phyloP scores from a whole-genome alignment of 1,140 invertebrate genomes.

The Philaenus spumarius region DNA sequence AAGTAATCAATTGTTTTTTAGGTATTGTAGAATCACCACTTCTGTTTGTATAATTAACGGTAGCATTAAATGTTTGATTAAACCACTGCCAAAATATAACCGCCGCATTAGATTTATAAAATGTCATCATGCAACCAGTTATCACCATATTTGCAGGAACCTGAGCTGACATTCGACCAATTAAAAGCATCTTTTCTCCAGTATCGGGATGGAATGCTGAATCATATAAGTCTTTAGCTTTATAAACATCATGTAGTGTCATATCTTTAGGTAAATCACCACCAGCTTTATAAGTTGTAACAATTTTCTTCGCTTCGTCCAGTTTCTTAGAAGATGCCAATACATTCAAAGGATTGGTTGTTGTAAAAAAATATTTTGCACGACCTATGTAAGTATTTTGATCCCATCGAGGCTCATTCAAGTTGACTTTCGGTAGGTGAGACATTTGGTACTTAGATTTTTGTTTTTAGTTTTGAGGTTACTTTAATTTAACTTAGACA shows the following conservation, averaged over 20 bases:
- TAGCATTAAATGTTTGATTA: constrained; percentile 99
- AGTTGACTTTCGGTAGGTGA: constrained; percentile 49
- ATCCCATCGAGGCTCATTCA: constrained; percentile 89
- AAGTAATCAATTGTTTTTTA: constrained; percentile 92
- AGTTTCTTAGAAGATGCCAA: constrained; percentile 64
- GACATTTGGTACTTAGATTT: no score
- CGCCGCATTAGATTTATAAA: constrained; percentile 73
- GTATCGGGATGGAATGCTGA: no score
- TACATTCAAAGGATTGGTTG: constrained; percentile 90
- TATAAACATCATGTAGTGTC: no score
- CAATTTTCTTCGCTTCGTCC: constrained; percentile 67
- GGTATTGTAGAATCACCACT: constrained; percentile 93
- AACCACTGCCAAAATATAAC: constrained; percentile 99
- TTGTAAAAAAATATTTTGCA: constrained; percentile 91
- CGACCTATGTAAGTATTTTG: constrained; percentile 85
- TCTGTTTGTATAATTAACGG: no score
- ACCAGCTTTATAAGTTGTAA: constrained; percentile 65
- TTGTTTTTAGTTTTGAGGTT: no score
- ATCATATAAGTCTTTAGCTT: no score
- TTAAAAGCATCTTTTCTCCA: constrained; percentile 93
- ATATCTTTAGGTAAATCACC: no score
- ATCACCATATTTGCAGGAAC: constrained; percentile 97
- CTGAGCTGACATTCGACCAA: constrained; percentile 98
- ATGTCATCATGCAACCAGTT: no score
- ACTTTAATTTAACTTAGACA: no score